Evolutionary conservation across 2,113 vertebrate species (phyloP).

Genomic region (Pontoporia blainvillei): DNA sequence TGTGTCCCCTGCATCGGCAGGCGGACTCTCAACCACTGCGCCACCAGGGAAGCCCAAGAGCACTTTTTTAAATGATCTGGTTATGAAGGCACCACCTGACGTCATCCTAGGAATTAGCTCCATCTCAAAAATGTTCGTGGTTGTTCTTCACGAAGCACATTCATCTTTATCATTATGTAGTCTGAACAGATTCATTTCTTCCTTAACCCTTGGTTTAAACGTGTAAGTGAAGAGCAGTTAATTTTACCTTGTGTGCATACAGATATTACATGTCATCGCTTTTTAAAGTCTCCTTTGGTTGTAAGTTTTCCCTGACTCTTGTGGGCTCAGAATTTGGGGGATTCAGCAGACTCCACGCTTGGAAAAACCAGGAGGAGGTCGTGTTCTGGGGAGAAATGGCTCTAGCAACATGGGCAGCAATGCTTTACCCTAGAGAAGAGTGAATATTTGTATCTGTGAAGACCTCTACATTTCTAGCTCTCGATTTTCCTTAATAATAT

Average conservation of each 20-base stretch:
- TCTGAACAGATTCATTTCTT: neutral
- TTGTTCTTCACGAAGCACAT: neutral
- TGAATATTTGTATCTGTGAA: neutral
- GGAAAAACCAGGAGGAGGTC: neutral
- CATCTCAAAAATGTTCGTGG: neutral
- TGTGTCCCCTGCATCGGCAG: too few relatives aligned
- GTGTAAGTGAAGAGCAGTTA: neutral
- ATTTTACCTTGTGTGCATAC: neutral
- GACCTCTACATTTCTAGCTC: neutral
- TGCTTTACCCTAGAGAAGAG: neutral
- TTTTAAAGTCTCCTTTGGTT: neutral
- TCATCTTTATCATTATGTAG: neutral
- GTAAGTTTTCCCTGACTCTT: neutral
- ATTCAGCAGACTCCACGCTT: neutral
- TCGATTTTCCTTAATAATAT: neutral
- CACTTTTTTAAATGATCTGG: neutral
- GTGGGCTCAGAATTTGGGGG: neutral
- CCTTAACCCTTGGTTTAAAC: neutral
- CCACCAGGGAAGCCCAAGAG: neutral
- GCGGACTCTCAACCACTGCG: too few relatives aligned
- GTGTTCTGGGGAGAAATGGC: neutral
- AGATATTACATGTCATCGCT: neutral
- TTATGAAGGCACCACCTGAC: neutral
- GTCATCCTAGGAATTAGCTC: neutral
- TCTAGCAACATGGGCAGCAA: fast-evolving